Conservation (phyloP, 2,113 vertebrate species). For the Hemiprocne comata region DNA sequence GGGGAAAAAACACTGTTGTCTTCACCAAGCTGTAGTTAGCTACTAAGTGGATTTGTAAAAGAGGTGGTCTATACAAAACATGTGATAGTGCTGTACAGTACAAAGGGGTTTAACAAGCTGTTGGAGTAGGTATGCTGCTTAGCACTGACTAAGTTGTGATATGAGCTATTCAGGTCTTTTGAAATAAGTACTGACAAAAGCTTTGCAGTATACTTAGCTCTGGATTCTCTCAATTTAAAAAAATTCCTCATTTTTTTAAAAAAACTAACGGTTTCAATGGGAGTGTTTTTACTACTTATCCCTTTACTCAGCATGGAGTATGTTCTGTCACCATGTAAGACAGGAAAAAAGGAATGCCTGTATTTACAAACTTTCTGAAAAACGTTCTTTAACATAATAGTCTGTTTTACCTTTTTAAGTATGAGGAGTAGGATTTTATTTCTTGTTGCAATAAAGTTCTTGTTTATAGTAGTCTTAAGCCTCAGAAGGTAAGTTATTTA, state of each 20-base stretch:
- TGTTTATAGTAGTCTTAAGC: neutral
- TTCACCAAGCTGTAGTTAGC: neutral
- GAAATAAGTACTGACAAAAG: conserved; percentile 9
- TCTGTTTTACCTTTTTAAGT: neutral
- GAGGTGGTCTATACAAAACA: neutral
- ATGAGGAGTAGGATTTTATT: neutral
- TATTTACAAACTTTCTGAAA: neutral
- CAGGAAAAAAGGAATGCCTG: neutral
- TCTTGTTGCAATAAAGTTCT: neutral
- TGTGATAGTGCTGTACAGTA: rapidly evolving
- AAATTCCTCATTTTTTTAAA: neutral
- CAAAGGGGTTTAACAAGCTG: neutral
- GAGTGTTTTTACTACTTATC: neutral
- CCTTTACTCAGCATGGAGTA: neutral
- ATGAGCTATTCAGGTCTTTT: neutral
- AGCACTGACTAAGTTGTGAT: neutral
- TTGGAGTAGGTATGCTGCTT: neutral
- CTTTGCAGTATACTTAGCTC: neutral
- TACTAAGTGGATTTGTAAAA: neutral
- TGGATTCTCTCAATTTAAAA: neutral
- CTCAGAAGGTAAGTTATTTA: neutral
- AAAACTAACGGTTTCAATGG: neutral
- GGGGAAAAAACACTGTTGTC: neutral
- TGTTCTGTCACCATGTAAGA: rapidly evolving
- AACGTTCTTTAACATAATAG: neutral